Percentiles rank a stretch among this genome's conserved stretches.
Evolutionary conservation across 92 coral and sea anemone species (phyloP).

Genomic region (Hydrozoanthus gracilis): DNA sequence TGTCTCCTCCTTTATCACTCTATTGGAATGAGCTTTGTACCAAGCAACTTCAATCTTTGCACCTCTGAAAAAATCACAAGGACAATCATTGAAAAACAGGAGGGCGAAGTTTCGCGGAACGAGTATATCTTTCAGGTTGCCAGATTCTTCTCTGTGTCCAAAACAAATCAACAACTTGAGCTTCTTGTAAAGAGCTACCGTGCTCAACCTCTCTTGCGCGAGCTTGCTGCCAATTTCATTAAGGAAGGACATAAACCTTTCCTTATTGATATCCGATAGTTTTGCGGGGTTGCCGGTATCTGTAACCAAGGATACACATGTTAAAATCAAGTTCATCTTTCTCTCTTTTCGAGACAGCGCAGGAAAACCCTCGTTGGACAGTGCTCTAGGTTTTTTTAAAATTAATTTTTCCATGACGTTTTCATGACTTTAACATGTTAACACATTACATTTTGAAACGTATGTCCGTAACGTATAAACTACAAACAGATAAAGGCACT

Average conservation of each 20-base stretch:
- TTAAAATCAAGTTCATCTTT: no score
- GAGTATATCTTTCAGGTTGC: constrained; percentile 25
- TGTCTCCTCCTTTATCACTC: constrained; percentile 47
- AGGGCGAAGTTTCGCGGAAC: constrained; percentile 73
- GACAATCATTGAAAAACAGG: constrained; percentile 61
- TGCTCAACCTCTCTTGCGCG: constrained; percentile 38
- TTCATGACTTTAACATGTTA: no score
- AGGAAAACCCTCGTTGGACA: no score
- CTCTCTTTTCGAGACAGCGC: no score
- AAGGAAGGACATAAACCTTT: constrained; percentile 41
- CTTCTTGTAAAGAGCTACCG: constrained; percentile 33
- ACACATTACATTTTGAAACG: no score
- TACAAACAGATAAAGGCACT: no score
- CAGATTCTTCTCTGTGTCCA: constrained; percentile 51
- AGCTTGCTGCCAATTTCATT: constrained; percentile 57
- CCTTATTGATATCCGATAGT: background rate
- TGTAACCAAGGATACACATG: background rate
- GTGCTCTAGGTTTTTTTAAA: no score
- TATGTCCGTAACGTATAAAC: no score
- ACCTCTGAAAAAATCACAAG: constrained; percentile 64
- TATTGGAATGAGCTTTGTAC: constrained; percentile 58
- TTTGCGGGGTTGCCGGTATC: background rate
- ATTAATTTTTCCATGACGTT: no score
- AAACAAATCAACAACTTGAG: constrained; percentile 44
- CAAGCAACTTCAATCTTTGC: constrained; percentile 79